Base-by-base conservation (phyloP, 2,113 vertebrate species). In the Eonycteris spelaea region DNA sequence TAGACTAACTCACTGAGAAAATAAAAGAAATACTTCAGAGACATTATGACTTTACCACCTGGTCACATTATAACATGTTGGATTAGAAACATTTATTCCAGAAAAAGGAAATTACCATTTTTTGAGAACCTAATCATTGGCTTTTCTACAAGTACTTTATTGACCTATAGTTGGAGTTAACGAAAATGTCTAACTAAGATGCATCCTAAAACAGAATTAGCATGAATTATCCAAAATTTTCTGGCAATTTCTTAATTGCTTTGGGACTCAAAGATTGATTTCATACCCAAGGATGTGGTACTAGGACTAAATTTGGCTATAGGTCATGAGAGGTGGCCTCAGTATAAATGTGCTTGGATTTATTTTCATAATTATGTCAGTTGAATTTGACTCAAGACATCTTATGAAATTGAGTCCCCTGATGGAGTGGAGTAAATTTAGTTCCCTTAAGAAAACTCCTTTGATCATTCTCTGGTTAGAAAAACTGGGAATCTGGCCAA, bases 181-280 rank as follows among this genome's bases (percentile, higher is more conserved):
- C 96, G 77, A 94, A 93, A 94, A 91, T 82, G 10, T 91, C 61
- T 95, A 70, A 92, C n/a, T 55, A 83, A 30, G 40, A 21, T 79
- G n/a, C 30, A 93, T 93, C 38, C 55, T 93, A 59, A 86, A 93
- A 91, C 18, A 90, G 71, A 91, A 82, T 63, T 22, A 61, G 35
- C 2, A 57, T 83, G 61, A 89, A 79, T 82, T 74, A 86, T 93
- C 96, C 35, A 24, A 30, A 40, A 78, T 68, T n/a, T 35, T 88
- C 48, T 88, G 77, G 78, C n/a, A 89, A 68, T 73, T 92, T 91
- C 35, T 93, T 94, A 83, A 86, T 95, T 96, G 79, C 19, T 89
- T 91, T 89, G 80, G 15, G 59, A 87, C 15, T 91, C 5, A 68
- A 86, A 68, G 35, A 86, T 67, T 91, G 71, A 94, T 86, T 89